Evolutionary conservation across 2,113 vertebrate species (phyloP).

Genomic region (Boulengerochromis microlepis): DNA sequence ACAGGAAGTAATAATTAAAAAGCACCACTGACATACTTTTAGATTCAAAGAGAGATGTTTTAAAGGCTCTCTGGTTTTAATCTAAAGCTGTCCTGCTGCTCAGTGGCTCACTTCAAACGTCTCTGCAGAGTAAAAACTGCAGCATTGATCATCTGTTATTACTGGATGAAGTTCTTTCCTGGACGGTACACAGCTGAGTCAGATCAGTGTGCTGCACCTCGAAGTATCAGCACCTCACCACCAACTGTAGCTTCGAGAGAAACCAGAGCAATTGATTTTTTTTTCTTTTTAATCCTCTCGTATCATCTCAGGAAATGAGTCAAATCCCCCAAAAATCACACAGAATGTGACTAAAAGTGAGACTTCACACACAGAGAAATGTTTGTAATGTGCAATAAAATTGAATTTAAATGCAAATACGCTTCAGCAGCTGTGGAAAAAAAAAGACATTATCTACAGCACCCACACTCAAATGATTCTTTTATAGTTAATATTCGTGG

Average conservation of each 20-base stretch:
- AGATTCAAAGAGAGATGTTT: not conserved
- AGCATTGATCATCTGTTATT: not conserved
- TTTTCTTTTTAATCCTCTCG: not conserved
- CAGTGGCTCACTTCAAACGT: not conserved
- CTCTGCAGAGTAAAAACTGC: not conserved
- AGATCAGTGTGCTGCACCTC: rapidly evolving
- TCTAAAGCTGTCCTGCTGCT: not conserved
- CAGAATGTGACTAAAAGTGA: not conserved
- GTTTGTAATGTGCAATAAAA: not conserved
- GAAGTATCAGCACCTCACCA: not conserved
- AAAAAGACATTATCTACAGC: not conserved
- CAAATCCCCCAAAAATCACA: not conserved
- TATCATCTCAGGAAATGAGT: not conserved
- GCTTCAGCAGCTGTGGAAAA: not conserved
- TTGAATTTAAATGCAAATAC: not conserved
- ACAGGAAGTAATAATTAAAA: not conserved
- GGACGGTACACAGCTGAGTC: not conserved
- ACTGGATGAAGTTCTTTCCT: not conserved
- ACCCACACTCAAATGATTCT: not conserved
- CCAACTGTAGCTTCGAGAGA: not conserved
- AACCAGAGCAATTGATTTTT: not conserved
- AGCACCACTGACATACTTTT: not conserved
- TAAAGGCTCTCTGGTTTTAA: not conserved
- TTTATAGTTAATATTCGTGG: not conserved
- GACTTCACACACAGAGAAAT: not conserved